Evolutionary conservation across 1,140 invertebrate species (phyloP).

Genomic region (Drosophila cardini): DNA sequence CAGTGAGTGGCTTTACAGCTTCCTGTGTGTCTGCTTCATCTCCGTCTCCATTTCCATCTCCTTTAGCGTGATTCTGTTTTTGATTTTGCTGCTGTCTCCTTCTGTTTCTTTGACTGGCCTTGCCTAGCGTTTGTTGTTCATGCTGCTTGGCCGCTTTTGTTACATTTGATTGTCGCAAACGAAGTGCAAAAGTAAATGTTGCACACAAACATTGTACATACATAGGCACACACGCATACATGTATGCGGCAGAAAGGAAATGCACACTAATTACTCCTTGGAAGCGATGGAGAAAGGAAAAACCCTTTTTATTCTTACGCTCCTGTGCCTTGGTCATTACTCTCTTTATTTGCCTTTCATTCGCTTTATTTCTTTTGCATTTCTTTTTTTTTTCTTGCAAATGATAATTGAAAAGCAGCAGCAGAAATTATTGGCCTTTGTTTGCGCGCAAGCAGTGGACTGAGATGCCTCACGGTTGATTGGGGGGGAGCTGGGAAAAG

Average conservation of each 20-base stretch:
- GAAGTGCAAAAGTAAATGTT: slow-evolving; percentile 81
- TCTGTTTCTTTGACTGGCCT: slow-evolving; percentile 8
- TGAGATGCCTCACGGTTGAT: not conserved
- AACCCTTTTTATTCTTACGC: slow-evolving; percentile 59
- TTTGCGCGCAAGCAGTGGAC: slow-evolving; percentile 29
- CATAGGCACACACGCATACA: slow-evolving; percentile 35
- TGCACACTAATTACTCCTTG: slow-evolving; percentile 80
- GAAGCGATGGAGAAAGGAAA: slow-evolving; percentile 31
- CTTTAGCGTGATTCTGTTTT: not conserved
- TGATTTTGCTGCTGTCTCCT: not conserved
- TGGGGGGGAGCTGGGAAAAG: not conserved
- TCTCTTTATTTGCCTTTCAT: slow-evolving; percentile 43
- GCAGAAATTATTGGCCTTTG: slow-evolving; percentile 58
- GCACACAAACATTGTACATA: slow-evolving; percentile 55
- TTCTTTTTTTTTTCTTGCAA: slow-evolving; percentile 27
- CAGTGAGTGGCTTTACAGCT: not conserved
- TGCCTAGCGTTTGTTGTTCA: slow-evolving; percentile 32
- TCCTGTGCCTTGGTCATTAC: slow-evolving; percentile 45
- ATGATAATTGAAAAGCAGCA: slow-evolving; percentile 73
- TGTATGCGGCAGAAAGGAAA: slow-evolving; percentile 50
- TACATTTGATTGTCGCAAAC: slow-evolving; percentile 80
- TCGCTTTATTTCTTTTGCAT: slow-evolving; percentile 37
- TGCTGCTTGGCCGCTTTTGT: slow-evolving; percentile 66
- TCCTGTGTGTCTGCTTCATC: not conserved
- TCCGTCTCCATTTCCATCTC: not conserved